These are phyloP conservation scores for Sanderia malayensis DNA, from an alignment of 30 jellyfish, hydroid and myxozoan species.

Conservation along the genomic window DNA sequence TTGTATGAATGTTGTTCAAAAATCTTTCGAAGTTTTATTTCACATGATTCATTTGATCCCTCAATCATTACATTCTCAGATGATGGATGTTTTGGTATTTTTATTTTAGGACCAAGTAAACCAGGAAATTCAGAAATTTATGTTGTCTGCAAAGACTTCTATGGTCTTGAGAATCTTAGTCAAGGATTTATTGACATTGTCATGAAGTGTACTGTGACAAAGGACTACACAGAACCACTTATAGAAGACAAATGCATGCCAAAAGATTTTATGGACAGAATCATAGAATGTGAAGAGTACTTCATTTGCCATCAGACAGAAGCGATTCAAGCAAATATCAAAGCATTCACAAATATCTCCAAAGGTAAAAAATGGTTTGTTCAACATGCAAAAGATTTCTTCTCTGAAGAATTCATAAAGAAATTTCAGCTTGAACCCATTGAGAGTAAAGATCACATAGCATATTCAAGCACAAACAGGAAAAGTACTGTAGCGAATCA, in stretches of 20 bases:
- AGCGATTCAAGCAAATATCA: slow-evolving; percentile 56
- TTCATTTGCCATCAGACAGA: slow-evolving; percentile 61
- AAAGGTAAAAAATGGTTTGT: neutral
- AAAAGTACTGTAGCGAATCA: neutral
- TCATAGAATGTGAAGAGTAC: slow-evolving; percentile 44
- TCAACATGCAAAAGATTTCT: slow-evolving; percentile 7
- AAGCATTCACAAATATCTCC: slow-evolving; percentile 27
- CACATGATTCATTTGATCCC: too few species aligned
- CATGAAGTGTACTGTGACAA: slow-evolving; percentile 26
- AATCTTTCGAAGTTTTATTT: too few species aligned
- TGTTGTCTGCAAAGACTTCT: slow-evolving; percentile 65
- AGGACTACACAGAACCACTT: slow-evolving; percentile 20
- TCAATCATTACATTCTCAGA: too few species aligned
- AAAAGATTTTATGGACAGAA: slow-evolving; percentile 25
- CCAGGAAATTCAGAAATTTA: slow-evolving; percentile 97
- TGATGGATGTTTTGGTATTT: too few species aligned
- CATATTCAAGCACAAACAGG: neutral
- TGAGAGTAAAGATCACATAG: slow-evolving; percentile 2
- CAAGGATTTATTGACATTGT: slow-evolving; percentile 4
- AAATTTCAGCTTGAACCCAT: slow-evolving; percentile 36
- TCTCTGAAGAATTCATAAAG: slow-evolving; percentile 38
- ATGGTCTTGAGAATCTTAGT: slow-evolving; percentile 28
- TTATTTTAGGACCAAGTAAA: slow-evolving; percentile 99
- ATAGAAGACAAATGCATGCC: slow-evolving; percentile 42
- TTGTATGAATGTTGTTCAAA: too few species aligned